Evolutionary conservation across 2,888 invertebrate species (phyloP).

Genomic region (Autographa gamma): DNA sequence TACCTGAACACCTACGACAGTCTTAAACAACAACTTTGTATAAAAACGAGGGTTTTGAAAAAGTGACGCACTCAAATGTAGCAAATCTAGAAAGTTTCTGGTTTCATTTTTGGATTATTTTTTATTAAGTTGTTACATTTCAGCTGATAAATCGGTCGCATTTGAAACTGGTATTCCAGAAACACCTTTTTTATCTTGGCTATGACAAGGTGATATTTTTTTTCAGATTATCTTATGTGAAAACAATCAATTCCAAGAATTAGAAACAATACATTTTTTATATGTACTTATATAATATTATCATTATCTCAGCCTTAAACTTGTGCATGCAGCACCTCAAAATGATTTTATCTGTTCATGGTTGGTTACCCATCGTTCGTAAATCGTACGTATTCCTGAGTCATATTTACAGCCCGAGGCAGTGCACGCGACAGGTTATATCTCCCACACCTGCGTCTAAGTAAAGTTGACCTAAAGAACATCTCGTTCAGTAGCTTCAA

Average conservation of each 20-base stretch:
- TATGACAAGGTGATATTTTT: background rate
- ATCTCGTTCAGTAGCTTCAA: slow-evolving; percentile 61
- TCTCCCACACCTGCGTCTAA: slow-evolving; percentile 10
- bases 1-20: slow-evolving; percentile 14
- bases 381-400: background rate
- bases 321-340: background rate
- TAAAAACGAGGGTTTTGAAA: background rate
- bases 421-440: background rate
- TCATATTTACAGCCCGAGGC: background rate
- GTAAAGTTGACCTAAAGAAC: slow-evolving; percentile 62
- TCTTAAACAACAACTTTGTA: slow-evolving; percentile 1
- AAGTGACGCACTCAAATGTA: background rate
- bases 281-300: background rate
- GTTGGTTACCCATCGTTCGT: background rate
- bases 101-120: too few relatives aligned
- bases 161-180: background rate
- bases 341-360: slow-evolving; percentile 1
- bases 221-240: background rate
- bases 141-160: background rate
- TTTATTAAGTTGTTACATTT: background rate
- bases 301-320: background rate
- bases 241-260: background rate
- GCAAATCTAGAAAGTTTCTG: background rate
- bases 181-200: background rate
- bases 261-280: background rate